phyloP scores from a whole-genome alignment of 2,888 invertebrate species.

The Blastobasis lacticolella region DNA sequence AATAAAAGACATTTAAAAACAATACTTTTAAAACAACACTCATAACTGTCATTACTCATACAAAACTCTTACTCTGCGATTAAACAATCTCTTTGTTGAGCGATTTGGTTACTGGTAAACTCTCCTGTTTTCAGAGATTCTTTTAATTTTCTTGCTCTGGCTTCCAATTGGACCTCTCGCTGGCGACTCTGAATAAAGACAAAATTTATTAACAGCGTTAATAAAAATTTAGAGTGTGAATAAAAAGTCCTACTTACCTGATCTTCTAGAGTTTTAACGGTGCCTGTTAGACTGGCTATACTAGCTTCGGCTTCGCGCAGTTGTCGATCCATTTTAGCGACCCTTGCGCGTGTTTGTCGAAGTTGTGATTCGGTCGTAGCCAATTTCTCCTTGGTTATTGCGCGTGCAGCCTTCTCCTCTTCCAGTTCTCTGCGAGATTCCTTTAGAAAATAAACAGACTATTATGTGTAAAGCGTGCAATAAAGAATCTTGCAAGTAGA shows the following conservation, averaged over 20 bases:
- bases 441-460: slow-evolving; percentile 16
- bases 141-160: slow-evolving; percentile 58
- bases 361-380: slow-evolving; percentile 47
- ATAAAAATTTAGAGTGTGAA: too few relatives aligned
- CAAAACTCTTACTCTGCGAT: slow-evolving; percentile 43
- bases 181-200: slow-evolving; percentile 45
- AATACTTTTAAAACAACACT: too few relatives aligned
- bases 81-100: slow-evolving; percentile 50
- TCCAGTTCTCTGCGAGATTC: slow-evolving; percentile 46
- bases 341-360: slow-evolving; percentile 44
- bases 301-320: slow-evolving; percentile 60
- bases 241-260: slow-evolving; percentile 32
- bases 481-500: too few relatives aligned
- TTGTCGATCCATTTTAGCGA: slow-evolving; percentile 61
- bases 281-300: slow-evolving; percentile 52
- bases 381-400: slow-evolving; percentile 43
- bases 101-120: slow-evolving; percentile 45
- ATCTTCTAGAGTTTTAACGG: slow-evolving; percentile 59
- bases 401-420: slow-evolving; percentile 42
- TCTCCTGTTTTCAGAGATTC: slow-evolving; percentile 62
- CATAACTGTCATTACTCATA: background rate
- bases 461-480: too few relatives aligned
- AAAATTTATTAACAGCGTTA: too few relatives aligned
- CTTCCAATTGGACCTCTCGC: slow-evolving; percentile 57
- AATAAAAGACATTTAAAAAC: too few relatives aligned